These are phyloP conservation scores for Drosophila littoralis DNA, from an alignment of 1,140 invertebrate genomes.

Conservation along the genomic window DNA sequence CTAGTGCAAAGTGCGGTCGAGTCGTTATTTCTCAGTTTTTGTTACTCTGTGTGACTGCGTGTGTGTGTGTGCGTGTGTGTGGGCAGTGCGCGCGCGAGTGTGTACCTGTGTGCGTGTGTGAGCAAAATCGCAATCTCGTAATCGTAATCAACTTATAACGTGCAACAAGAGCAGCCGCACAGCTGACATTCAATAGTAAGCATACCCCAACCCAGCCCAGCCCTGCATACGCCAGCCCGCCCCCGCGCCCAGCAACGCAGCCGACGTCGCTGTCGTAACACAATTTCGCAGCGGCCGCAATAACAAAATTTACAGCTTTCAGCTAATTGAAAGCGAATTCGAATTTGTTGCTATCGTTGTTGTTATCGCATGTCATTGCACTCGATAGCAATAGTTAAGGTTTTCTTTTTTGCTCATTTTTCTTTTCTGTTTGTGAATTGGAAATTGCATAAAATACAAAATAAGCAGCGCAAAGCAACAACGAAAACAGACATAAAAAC, in stretches of 20 bases:
- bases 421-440: background rate
- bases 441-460: conserved; percentile 64
- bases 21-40: conserved; percentile 14
- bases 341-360: conserved; percentile 38
- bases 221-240: background rate
- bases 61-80: conserved; percentile 17
- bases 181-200: conserved; percentile 48
- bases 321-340: conserved; percentile 68
- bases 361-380: conserved; percentile 61
- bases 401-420: conserved; percentile 8
- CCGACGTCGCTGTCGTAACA: conserved; percentile 54
- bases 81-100: conserved; percentile 1
- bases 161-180: conserved; percentile 51
- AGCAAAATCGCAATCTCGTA: conserved; percentile 47
- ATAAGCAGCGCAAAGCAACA: conserved; percentile 37
- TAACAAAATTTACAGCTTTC: conserved; percentile 52
- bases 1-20: conserved; percentile 47
- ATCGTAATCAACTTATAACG: conserved; percentile 52
- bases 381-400: conserved; percentile 37
- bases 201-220: conserved; percentile 18
- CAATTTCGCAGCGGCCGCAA: conserved; percentile 24
- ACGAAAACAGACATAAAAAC: conserved; percentile 17
- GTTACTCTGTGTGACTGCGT: background rate
- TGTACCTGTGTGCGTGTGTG: conserved; percentile 19
- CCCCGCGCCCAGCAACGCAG: conserved; percentile 23